phyloP scores from a whole-genome alignment of 2,113 vertebrate species.

The Furnarius figulus region DNA sequence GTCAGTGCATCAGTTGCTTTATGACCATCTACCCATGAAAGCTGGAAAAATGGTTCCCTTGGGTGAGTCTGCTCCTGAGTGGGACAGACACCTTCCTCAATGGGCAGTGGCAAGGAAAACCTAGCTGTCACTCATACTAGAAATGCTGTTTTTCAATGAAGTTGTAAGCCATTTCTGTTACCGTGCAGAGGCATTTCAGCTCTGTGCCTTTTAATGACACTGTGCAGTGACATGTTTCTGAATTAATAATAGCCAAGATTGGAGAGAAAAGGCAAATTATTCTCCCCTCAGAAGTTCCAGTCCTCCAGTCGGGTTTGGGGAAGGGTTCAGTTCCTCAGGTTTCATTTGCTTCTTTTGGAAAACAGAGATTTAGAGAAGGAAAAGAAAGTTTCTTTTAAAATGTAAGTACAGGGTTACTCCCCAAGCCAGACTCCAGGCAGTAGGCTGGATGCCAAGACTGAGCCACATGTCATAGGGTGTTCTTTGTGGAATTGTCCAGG shows the following conservation, averaged over 20 bases:
- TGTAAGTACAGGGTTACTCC: neutral
- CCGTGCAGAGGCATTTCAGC: neutral
- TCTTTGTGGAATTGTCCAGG: neutral
- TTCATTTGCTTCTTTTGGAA: neutral
- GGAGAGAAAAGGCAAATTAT: neutral
- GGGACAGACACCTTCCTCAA: neutral
- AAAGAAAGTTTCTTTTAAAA: neutral
- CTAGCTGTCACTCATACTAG: neutral
- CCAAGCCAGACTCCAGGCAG: neutral
- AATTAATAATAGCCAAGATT: neutral
- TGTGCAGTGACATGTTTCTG: neutral
- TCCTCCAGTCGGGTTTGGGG: neutral
- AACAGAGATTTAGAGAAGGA: neutral
- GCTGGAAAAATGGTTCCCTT: neutral
- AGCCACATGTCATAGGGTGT: neutral
- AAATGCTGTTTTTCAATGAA: neutral
- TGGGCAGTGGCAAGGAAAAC: neutral
- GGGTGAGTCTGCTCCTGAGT: neutral
- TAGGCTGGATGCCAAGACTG: neutral
- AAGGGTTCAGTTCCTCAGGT: neutral
- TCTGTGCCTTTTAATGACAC: neutral
- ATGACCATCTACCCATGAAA: accelerated
- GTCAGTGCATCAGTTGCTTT: neutral
- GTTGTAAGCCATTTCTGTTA: neutral
- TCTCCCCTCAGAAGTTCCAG: neutral